Evolutionary conservation across 2,888 invertebrate species (phyloP).

Genomic region (Dione vanillae): DNA sequence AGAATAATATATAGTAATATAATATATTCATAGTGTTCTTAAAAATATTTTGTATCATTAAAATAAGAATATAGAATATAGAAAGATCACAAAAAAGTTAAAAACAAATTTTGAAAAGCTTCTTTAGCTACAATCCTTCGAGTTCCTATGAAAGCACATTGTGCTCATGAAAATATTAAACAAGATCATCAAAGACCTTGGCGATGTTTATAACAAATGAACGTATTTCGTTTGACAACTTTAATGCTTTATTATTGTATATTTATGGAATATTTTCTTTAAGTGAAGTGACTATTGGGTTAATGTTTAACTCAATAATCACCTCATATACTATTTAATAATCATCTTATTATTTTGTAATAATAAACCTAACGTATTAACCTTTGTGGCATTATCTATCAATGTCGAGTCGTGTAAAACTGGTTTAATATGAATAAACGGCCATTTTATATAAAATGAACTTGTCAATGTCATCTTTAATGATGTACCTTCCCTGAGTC

Average conservation of each 20-base stretch:
- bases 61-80: too few species aligned
- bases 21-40: too few species aligned
- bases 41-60: too few species aligned
- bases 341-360: background rate
- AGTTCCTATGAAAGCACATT: background rate
- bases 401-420: constrained; percentile 3
- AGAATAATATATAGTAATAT: too few species aligned
- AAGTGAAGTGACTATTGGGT: too few species aligned
- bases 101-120: too few species aligned
- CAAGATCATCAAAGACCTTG: background rate
- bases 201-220: background rate
- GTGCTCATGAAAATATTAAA: background rate
- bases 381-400: constrained; percentile 1
- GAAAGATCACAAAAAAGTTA: too few species aligned
- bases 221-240: constrained; percentile 21
- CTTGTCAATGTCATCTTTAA: background rate
- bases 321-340: background rate
- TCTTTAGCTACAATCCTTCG: too few species aligned
- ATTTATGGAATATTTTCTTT: background rate
- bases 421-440: background rate
- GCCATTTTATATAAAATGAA: background rate
- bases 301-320: background rate
- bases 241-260: background rate
- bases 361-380: background rate
- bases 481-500: too few species aligned